Evolutionary conservation across 2,888 invertebrate species (phyloP).

Genomic region (Lamellibrachia columna): DNA sequence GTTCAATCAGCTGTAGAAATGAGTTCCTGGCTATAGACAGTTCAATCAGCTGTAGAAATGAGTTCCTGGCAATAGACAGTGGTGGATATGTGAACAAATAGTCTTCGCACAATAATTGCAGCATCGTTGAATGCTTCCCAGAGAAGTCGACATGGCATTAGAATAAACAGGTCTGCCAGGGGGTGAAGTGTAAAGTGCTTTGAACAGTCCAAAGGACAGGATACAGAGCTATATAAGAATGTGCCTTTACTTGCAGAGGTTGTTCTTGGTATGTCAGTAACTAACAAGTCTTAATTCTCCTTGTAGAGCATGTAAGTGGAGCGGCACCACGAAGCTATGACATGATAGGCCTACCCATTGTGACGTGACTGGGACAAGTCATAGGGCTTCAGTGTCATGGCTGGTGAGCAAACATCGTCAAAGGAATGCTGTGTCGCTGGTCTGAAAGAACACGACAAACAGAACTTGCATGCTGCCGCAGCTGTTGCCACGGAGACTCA

Average conservation of each 20-base stretch:
- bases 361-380: constrained; percentile 9
- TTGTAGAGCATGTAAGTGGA: constrained; percentile 18
- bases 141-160: no score
- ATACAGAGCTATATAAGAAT: no score
- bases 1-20: no score
- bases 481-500: constrained; percentile 20
- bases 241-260: not conserved
- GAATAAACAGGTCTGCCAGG: no score
- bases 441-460: constrained; percentile 19
- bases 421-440: constrained; percentile 22
- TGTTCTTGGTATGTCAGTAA: not conserved
- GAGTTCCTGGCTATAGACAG: no score
- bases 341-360: not conserved
- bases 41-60: no score
- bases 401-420: constrained; percentile 19
- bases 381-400: not conserved
- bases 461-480: not conserved
- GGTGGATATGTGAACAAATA: no score
- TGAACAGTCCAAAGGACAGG: no score
- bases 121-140: no score
- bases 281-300: not conserved
- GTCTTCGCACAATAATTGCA: no score
- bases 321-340: constrained; percentile 13
- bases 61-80: no score
- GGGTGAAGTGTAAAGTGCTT: no score